Evolutionary conservation across 2,888 invertebrate species (phyloP).

Genomic region (Polydrusus pterygomalis): DNA sequence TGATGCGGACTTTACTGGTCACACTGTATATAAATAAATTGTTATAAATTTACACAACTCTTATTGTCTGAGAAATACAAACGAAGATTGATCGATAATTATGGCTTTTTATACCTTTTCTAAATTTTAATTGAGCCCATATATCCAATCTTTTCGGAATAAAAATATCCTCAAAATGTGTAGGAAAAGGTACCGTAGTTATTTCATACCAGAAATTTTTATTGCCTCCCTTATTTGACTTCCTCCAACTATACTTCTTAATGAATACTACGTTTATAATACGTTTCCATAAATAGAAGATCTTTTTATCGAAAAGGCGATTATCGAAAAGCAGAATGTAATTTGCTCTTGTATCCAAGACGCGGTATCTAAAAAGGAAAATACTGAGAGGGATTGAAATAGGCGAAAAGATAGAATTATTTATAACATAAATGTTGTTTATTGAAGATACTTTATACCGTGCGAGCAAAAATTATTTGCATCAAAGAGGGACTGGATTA

Average conservation of each 20-base stretch:
- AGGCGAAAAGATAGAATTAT: too few species aligned
- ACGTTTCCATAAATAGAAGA: conserved; percentile 85
- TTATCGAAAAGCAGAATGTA: conserved; percentile 83
- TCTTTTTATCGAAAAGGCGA: conserved; percentile 78
- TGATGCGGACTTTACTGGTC: too few species aligned
- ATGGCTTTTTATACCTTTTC: conserved; percentile 68
- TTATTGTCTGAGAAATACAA: too few species aligned
- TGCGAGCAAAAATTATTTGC: too few species aligned
- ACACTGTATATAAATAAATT: too few species aligned
- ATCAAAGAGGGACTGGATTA: too few species aligned
- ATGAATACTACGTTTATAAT: conserved; percentile 85
- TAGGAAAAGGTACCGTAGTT: conserved; percentile 84
- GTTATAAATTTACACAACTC: too few species aligned
- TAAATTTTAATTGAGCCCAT: conserved; percentile 80
- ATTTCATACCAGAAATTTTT: conserved; percentile 80
- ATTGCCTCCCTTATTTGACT: conserved; percentile 59
- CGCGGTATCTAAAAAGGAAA: conserved; percentile 77
- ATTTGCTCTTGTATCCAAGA: conserved; percentile 82
- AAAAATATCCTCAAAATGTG: conserved; percentile 75
- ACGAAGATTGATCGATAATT: too few species aligned
- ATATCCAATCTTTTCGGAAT: conserved; percentile 79
- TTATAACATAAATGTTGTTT: too few species aligned
- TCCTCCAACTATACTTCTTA: conserved; percentile 72
- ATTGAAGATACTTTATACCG: too few species aligned
- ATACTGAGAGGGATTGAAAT: too few species aligned